Percentiles rank a stretch among this genome's conserved stretches.
Conservation (phyloP, 2,888 invertebrate genomes). For the Trachelus stipa region DNA sequence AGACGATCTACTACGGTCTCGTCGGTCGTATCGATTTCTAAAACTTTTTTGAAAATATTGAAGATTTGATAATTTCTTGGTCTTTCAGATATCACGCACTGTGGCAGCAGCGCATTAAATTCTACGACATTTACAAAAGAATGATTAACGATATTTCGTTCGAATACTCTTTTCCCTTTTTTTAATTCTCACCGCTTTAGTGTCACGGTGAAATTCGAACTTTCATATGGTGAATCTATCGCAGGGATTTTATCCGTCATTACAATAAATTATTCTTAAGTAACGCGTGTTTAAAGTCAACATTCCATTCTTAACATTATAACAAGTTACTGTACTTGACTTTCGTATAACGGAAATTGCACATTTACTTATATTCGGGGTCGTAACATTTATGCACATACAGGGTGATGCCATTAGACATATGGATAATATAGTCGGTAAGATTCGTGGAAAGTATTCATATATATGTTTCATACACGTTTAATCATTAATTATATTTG, state of each 20-base stretch:
- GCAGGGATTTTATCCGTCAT: background rate
- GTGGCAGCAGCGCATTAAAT: background rate
- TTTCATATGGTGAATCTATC: background rate
- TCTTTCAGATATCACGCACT: background rate
- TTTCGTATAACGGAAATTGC: constrained; percentile 2
- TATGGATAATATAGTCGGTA: background rate
- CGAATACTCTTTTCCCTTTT: background rate
- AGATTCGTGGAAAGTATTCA: background rate
- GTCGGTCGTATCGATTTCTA: background rate
- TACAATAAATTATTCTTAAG: background rate
- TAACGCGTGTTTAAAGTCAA: constrained; percentile 2
- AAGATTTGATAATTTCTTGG: background rate
- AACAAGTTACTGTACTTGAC: constrained; percentile 7
- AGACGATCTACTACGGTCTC: too few relatives aligned
- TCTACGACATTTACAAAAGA: background rate
- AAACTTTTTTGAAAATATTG: background rate
- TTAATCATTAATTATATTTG: background rate
- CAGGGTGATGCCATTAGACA: constrained; percentile 1
- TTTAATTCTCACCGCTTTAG: background rate
- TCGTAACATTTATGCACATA: background rate
- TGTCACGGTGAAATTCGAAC: background rate
- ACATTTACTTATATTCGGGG: background rate
- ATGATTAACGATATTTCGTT: too few relatives aligned
- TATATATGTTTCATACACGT: background rate
- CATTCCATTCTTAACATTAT: background rate